Percentiles rank a stretch among this genome's conserved stretches.
Conservation (phyloP, 1,140 invertebrate species). For the Neodiprion fabricii region DNA sequence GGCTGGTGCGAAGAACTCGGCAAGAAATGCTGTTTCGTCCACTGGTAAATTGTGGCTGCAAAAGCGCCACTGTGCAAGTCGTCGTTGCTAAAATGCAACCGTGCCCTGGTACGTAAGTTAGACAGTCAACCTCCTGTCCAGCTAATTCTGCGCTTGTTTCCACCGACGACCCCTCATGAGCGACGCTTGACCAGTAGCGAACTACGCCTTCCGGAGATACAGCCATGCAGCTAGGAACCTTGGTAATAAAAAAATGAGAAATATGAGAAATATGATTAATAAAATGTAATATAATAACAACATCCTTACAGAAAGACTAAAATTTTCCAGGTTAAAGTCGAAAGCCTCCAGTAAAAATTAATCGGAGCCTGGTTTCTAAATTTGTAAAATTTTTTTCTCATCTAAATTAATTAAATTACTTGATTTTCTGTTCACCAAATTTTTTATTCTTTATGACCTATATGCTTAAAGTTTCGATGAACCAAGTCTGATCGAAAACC, state of each 20-base stretch:
- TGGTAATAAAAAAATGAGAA: neutral
- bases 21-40: constrained; percentile 74
- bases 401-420: too few species aligned
- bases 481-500: too few species aligned
- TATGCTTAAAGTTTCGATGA: too few species aligned
- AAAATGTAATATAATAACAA: neutral
- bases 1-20: constrained; percentile 75
- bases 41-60: constrained; percentile 68
- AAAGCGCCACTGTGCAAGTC: constrained; percentile 84
- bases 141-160: constrained; percentile 83
- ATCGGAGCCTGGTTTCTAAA: too few species aligned
- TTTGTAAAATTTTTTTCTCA: too few species aligned
- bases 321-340: too few species aligned
- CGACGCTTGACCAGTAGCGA: constrained; percentile 89
- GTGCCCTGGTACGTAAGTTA: constrained; percentile 72
- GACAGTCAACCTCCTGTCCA: constrained; percentile 81
- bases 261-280: constrained; percentile 6
- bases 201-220: constrained; percentile 93
- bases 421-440: too few species aligned
- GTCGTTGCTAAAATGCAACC: constrained; percentile 90
- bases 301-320: too few species aligned
- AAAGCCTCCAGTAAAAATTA: too few species aligned
- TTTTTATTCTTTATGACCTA: too few species aligned
- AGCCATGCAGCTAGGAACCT: constrained; percentile 86
- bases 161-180: constrained; percentile 85